Evolutionary conservation across 2,113 vertebrate genomes (phyloP), one percentile per base, ranked within the genome.

Genomic region (Onychorhynchus coronatus): DNA sequence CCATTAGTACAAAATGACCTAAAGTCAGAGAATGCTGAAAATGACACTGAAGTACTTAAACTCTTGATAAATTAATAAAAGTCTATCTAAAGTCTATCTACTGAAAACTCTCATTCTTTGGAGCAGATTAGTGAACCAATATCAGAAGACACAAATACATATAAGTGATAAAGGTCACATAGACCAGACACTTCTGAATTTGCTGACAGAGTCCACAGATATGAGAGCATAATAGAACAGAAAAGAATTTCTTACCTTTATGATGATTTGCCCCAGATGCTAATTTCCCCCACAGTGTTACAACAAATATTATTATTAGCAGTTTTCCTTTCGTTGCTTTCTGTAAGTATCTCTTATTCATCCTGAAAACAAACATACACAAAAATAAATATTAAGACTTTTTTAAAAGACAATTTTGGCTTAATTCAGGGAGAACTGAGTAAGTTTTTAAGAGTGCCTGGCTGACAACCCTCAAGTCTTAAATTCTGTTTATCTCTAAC

Each of bases 271-370:
- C 98, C n/a, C 98, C 98, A 76, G 98, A 98, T 52, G 94, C 97
- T 59, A 98, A 97, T 98, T 99, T 99, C 56, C 99, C 98, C 98
- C 98, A 98, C 95, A 99, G 96, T 9, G 98, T 98, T 97, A 99
- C 96, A 93, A 99, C 97, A 91, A 99, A 99, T 97, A 99, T 98
- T 98, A 99, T 98, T 95, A 99, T 98, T 91, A 99, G 98, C 94
- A 99, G 97, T 98, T 98, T 98, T 95, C 98, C 98, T 98, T 99
- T 98, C 96, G 98, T 98, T 98, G 98, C 98, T 97, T 98, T 98
- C 97, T 98, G 98, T 91, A 97, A 97, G 97, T 98, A 98, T 98
- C 98, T 98, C 97, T 98, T 99, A 98, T 98, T 99, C 99, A 99
- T 99, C 99, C 99, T 99, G 97, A 20, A 97, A 97, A 92, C 33